Evolutionary conservation across 2,113 vertebrate genomes (phyloP).

Genomic region (Dendrocopos noguchii): DNA sequence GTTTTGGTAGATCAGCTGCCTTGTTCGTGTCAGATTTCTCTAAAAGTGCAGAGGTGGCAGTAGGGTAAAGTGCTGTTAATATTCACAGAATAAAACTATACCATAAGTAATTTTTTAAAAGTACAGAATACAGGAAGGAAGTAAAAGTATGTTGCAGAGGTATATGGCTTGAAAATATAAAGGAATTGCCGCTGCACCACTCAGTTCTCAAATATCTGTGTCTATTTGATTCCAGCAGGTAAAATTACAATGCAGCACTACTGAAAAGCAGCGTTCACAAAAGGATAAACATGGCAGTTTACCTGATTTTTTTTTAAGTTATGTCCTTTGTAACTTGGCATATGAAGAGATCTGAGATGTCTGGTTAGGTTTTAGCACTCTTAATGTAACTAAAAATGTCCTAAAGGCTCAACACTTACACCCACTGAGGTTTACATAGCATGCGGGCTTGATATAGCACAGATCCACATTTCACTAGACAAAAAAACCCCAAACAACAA

Average conservation of each 20-base stretch:
- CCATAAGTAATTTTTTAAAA: not conserved
- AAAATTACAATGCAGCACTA: not conserved
- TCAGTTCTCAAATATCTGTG: not conserved
- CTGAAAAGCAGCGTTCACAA: not conserved
- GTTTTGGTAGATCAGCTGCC: not conserved
- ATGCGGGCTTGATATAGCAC: not conserved
- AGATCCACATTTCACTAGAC: not conserved
- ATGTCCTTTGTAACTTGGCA: not conserved
- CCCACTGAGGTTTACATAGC: not conserved
- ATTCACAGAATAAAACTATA: not conserved
- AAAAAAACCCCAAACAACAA: not conserved
- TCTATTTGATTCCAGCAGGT: not conserved
- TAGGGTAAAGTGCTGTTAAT: not conserved
- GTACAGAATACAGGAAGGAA: not conserved
- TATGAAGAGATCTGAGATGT: not conserved
- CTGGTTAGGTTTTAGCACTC: conserved; percentile 11
- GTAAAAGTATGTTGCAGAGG: not conserved
- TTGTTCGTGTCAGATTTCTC: not conserved
- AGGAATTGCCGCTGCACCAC: not conserved
- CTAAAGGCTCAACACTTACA: not conserved
- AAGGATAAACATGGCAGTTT: not conserved
- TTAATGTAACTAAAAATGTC: conserved; percentile 5
- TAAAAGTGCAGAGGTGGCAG: not conserved
- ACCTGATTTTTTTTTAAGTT: not conserved
- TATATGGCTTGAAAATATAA: not conserved